These are phyloP conservation scores for Campoletis raptor DNA, from an alignment of 2,888 invertebrate species.

Conservation along the genomic window DNA sequence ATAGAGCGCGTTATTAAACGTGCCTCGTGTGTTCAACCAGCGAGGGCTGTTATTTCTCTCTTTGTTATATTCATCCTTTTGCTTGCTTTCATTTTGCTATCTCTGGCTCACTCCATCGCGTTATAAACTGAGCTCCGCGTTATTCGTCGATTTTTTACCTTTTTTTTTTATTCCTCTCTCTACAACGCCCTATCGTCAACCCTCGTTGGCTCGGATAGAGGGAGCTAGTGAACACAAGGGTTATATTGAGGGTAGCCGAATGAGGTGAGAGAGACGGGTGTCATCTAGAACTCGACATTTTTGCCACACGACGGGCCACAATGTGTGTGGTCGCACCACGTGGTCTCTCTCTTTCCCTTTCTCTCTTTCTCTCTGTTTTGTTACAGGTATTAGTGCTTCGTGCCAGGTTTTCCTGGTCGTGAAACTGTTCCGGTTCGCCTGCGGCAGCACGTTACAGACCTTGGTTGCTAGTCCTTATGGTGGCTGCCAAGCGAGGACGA, in stretches of 20 bases:
- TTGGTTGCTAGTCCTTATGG: constrained; percentile 47
- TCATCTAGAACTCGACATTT: constrained; percentile 64
- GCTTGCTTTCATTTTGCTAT: constrained; percentile 42
- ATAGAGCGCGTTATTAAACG: constrained; percentile 61
- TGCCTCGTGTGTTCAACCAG: constrained; percentile 30
- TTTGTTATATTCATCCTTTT: constrained; percentile 56
- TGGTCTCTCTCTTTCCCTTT: constrained; percentile 5
- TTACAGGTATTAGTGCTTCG: constrained; percentile 51
- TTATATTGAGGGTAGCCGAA: constrained; percentile 40
- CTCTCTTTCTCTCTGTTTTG: constrained; percentile 4
- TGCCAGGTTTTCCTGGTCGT: constrained; percentile 64
- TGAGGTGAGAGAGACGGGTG: constrained; percentile 58
- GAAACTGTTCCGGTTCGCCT: constrained; percentile 54
- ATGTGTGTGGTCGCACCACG: constrained; percentile 39
- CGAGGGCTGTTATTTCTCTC: constrained; percentile 37
- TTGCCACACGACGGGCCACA: constrained; percentile 58
- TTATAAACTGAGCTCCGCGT: constrained; percentile 16
- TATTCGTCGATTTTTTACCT: constrained; percentile 21
- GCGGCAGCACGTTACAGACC: constrained; percentile 50
- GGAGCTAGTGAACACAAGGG: constrained; percentile 10
- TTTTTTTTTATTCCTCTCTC: constrained; percentile 21
- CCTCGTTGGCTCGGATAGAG: constrained; percentile 38
- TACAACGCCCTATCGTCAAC: constrained; percentile 10
- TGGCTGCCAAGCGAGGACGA: constrained; percentile 58
- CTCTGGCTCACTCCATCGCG: constrained; percentile 33